These are phyloP conservation scores for Bos taurus DNA, from an alignment of 2,113 vertebrate species.

Conservation along the genomic window DNA sequence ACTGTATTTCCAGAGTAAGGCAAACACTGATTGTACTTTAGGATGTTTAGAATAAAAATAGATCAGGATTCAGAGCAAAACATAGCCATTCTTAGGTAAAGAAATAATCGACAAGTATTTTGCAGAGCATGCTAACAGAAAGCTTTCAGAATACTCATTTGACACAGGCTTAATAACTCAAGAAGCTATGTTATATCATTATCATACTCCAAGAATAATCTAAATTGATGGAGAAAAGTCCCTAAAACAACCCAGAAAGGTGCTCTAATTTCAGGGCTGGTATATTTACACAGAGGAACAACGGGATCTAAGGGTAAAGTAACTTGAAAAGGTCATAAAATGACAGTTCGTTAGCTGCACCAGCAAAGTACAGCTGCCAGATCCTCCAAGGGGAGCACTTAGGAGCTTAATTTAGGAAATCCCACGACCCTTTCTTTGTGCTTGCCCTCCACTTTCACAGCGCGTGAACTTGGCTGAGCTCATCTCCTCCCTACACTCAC, in stretches of 20 bases:
- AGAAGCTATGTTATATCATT: background rate
- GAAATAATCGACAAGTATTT: background rate
- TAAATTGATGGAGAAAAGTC: background rate
- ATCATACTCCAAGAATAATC: background rate
- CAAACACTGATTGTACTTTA: background rate
- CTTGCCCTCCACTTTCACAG: background rate
- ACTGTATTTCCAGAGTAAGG: background rate
- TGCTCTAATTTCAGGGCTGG: background rate
- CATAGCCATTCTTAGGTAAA: background rate
- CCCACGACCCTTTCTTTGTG: fast-evolving
- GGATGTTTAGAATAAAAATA: background rate
- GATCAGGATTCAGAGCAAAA: background rate
- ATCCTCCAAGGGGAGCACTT: background rate
- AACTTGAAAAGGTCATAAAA: background rate
- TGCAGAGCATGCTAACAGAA: background rate
- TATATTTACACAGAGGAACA: background rate
- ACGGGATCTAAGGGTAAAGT: background rate
- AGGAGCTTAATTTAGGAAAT: background rate
- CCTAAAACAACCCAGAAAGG: background rate
- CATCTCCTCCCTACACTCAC: background rate
- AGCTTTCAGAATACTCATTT: background rate
- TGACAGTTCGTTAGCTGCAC: background rate
- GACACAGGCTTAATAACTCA: background rate
- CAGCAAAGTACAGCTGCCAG: background rate
- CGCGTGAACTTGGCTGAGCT: background rate